Evolutionary conservation across 2,113 vertebrate species (phyloP).

Genomic region (Pterocles orientalis): DNA sequence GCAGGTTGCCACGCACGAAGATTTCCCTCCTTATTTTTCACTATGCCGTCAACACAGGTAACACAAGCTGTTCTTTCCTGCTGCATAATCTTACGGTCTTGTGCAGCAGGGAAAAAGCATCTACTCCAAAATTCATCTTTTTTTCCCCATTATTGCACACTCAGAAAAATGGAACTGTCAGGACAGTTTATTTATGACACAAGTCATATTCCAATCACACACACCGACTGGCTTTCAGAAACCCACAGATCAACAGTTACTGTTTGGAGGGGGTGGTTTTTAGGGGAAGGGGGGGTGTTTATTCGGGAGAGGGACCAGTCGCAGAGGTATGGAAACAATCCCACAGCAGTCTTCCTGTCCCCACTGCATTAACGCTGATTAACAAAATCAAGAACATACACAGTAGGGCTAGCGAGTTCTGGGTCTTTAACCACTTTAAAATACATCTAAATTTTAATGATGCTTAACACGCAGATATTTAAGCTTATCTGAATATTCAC

Average conservation of each 20-base stretch:
- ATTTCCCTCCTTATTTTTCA: neutral
- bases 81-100: neutral
- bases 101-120: neutral
- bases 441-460: neutral
- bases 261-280: neutral
- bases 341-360: neutral
- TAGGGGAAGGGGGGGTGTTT: rapidly evolving
- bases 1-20: neutral
- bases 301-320: neutral
- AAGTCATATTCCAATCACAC: neutral
- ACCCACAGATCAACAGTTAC: neutral
- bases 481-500: neutral
- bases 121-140: neutral
- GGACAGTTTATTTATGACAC: neutral
- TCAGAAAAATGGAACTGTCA: neutral
- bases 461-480: neutral
- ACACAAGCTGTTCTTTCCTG: neutral
- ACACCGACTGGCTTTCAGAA: neutral
- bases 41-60: neutral
- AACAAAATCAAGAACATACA: neutral
- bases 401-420: neutral
- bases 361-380: neutral
- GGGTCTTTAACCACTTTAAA: neutral
- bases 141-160: neutral
- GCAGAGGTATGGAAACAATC: neutral